Evolutionary conservation across 2,888 invertebrate species (phyloP), one percentile per base, ranked within the genome.

Genomic region (Pyrgus malvae): DNA sequence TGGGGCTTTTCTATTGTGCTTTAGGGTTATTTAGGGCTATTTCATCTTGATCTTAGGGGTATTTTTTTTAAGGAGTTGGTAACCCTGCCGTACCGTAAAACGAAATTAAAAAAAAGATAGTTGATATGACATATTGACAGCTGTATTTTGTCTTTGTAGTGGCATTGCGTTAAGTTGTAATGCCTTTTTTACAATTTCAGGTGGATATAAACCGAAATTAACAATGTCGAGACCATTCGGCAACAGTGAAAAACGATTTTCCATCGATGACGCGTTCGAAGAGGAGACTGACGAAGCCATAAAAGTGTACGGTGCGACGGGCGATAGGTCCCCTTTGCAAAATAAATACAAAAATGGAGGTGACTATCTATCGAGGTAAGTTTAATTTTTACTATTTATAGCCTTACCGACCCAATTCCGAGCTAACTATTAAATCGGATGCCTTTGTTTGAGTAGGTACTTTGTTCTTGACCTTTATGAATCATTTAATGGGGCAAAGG

Each of bases 241-340:
- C 65, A 84, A 80, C 60, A 84, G 74, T 76, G 93, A 93, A 67
- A 94, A 94, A 74, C 90, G 94, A 64, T 96, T 96, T 84, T 95
- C 95, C 46, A 96, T 96, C 68, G 95, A 96, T 80, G 95, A 96
- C 80, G 96, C 95, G 9, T 96, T 96, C 73, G 95, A 96, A 74
- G 95, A 95, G 75, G 96, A 96, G 76, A 95, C 95, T 41, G 96
- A 96, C 72, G 96, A 59, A 76, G 95, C 95, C 51, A 93, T 96
- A 68, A 93, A 94, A 74, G 95, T 96, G 41, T 96, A 96, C 79
- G 96, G 96, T 44, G 92, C 95, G 46, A 94, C 94, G 44, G 93
- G 93, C 61, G 93, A 94, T 78, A 92, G 94, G 68, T 93, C 94
- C 61, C 94, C 95, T 68, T 89, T 94, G 70, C 83, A 87, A 70